phyloP scores from a whole-genome alignment of 1,140 invertebrate species.

The Drosophila ercepeae region DNA sequence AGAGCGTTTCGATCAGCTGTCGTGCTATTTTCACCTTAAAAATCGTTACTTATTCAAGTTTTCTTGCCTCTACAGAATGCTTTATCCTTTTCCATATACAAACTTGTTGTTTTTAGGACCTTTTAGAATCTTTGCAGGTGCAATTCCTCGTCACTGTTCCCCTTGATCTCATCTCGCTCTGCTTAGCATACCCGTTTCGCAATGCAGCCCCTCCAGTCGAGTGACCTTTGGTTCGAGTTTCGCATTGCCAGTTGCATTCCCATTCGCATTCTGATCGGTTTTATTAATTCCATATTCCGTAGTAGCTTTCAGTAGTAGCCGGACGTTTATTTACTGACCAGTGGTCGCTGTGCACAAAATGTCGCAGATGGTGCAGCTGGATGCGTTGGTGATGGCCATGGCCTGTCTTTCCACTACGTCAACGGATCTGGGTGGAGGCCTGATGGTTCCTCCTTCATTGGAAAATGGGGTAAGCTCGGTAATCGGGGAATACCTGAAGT shows the following conservation, averaged over 20 bases:
- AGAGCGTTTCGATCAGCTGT: too few relatives aligned
- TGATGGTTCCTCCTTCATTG: constrained; percentile 14
- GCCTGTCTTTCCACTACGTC: constrained; percentile 67
- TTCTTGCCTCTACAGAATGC: neutral
- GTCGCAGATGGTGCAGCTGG: constrained; percentile 64
- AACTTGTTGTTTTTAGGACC: neutral
- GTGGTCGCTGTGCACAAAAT: constrained; percentile 21
- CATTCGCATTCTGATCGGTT: constrained; percentile 19
- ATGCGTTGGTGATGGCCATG: constrained; percentile 69
- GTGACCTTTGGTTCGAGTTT: constrained; percentile 26
- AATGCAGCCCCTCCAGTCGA: constrained; percentile 16
- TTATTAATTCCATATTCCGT: neutral
- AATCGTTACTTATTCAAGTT: too few relatives aligned
- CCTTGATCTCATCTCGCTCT: neutral
- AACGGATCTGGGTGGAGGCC: constrained; percentile 37
- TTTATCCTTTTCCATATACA: neutral
- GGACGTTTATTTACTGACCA: neutral
- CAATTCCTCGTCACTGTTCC: constrained; percentile 5
- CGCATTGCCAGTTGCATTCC: constrained; percentile 4
- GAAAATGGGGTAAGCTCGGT: constrained; percentile 42
- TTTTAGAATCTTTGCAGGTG: neutral
- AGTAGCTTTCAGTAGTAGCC: constrained; percentile 1
- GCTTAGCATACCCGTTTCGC: constrained; percentile 42
- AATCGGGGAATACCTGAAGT: neutral
- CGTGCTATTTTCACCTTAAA: too few relatives aligned